These are phyloP conservation scores for Pristionchus japonicus DNA, from an alignment of 2,888 invertebrate species.

Conservation along the genomic window DNA sequence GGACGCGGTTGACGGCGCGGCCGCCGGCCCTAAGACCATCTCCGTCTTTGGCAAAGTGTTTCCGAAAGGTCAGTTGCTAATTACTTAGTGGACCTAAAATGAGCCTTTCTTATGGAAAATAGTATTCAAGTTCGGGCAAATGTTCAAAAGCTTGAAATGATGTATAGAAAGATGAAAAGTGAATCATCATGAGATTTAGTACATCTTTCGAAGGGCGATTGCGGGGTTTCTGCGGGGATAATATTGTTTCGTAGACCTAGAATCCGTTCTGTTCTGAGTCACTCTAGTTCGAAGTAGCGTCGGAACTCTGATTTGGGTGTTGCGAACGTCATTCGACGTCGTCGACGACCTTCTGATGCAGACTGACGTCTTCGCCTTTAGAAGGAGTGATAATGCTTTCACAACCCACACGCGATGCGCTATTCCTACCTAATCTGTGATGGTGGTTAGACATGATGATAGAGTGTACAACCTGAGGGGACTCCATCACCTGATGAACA, in stretches of 20 bases:
- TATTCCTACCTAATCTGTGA: background rate
- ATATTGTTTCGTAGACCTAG: background rate
- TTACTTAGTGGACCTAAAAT: background rate
- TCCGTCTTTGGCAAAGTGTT: constrained; percentile 37
- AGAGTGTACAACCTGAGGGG: background rate
- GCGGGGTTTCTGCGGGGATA: background rate
- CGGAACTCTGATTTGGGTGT: background rate
- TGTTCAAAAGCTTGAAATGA: no score
- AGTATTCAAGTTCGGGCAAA: no score
- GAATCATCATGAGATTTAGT: no score
- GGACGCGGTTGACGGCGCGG: constrained; percentile 30
- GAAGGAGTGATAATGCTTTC: background rate
- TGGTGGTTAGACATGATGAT: background rate
- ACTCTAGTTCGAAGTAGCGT: background rate
- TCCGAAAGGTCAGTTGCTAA: constrained; percentile 24
- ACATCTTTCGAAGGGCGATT: no score
- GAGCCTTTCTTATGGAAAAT: background rate
- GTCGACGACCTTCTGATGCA: background rate
- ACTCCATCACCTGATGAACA: no score
- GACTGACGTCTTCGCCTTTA: background rate
- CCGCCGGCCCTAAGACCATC: constrained; percentile 38
- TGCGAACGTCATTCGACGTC: background rate
- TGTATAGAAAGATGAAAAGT: no score
- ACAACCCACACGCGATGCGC: background rate
- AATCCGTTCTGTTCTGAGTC: background rate